phyloP scores from a whole-genome alignment of 2,888 invertebrate species.

The Parapristionchus giblindavisi region DNA sequence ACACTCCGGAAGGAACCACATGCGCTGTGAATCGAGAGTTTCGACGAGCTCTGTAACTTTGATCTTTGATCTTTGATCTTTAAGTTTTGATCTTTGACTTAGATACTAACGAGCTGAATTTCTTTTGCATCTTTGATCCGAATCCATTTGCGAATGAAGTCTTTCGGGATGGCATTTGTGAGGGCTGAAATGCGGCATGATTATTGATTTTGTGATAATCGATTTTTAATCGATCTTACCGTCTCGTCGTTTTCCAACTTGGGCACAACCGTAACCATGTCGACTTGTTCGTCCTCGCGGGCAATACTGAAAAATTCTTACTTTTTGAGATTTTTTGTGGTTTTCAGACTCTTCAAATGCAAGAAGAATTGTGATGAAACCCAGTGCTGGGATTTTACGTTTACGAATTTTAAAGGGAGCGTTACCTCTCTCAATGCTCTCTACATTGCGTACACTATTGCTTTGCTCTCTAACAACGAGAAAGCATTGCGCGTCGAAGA shows the following conservation, averaged over 20 bases:
- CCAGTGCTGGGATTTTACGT: no score
- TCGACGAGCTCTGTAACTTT: constrained; percentile 1
- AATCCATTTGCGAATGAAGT: constrained; percentile 23
- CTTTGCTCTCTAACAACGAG: no score
- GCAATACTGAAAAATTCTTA: constrained; percentile 17
- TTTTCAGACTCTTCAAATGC: no score
- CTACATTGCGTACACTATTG: no score
- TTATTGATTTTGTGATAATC: no score
- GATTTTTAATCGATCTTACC: no score
- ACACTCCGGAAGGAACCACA: neutral
- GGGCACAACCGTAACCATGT: constrained; percentile 31
- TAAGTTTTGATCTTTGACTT: neutral
- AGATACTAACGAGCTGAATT: neutral
- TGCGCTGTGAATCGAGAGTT: constrained; percentile 11
- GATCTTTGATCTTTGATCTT: constrained; percentile 6
- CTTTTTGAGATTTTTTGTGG: no score
- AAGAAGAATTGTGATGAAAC: no score
- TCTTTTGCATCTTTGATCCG: neutral
- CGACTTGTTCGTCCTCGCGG: constrained; percentile 16
- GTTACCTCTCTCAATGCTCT: no score
- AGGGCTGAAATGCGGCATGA: neutral
- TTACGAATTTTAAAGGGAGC: no score
- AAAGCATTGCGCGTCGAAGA: no score
- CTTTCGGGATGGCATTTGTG: constrained; percentile 6
- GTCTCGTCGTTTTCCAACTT: no score